Conservation (phyloP, 2,888 invertebrate species). For the Hypomecis punctinalis region DNA sequence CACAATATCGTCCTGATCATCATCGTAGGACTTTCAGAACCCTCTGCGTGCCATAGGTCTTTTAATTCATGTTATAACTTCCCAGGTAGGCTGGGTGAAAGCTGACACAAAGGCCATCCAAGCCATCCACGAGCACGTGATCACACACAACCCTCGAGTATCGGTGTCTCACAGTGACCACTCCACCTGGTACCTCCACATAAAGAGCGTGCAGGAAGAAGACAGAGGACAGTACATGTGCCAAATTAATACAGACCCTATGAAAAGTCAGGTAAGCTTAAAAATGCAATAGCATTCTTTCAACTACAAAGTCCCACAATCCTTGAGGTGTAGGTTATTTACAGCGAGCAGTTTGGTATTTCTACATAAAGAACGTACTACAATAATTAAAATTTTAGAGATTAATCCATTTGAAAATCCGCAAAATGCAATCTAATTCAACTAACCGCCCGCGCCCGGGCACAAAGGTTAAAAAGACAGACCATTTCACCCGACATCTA, state of each 20-base stretch:
- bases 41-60: too few species aligned
- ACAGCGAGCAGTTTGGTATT: too few species aligned
- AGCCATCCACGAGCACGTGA: slow-evolving; percentile 93
- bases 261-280: slow-evolving; percentile 90
- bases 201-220: slow-evolving; percentile 91
- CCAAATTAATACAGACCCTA: slow-evolving; percentile 95
- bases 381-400: not conserved
- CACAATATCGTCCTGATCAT: too few species aligned
- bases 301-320: too few species aligned
- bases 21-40: too few species aligned
- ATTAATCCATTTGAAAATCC: not conserved
- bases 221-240: slow-evolving; percentile 94
- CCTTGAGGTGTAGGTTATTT: not conserved
- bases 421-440: slow-evolving; percentile 5
- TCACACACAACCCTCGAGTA: slow-evolving; percentile 93
- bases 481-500: slow-evolving; percentile 35
- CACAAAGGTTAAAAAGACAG: slow-evolving; percentile 20
- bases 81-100: slow-evolving; percentile 93
- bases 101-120: slow-evolving; percentile 94
- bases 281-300: too few species aligned
- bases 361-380: too few species aligned
- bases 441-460: not conserved
- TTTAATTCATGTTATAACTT: slow-evolving; percentile 17
- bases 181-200: slow-evolving; percentile 92
- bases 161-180: slow-evolving; percentile 92